Base-by-base conservation (phyloP, 2,888 invertebrate species). In the Vannuccia rotundouncinata region DNA sequence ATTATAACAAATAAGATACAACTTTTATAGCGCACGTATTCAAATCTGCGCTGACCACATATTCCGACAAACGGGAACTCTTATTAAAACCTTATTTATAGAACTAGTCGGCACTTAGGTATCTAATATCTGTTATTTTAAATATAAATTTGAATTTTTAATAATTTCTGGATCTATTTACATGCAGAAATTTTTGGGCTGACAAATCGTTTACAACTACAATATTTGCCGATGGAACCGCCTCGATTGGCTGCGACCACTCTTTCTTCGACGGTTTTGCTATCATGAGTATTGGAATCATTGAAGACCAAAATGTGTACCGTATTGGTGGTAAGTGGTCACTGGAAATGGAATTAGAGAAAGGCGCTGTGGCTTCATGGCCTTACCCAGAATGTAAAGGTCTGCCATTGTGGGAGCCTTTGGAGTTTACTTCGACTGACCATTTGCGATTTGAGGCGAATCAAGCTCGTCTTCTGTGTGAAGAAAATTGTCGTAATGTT, bases 161-260 rank as follows among this genome's bases (percentile, higher is more conserved):
- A n/a, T n/a, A n/a, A n/a, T n/a, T n/a, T n/a, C n/a, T n/a, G n/a
- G n/a, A n/a, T n/a, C n/a, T n/a, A 66, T 45, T 1, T 77, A 13
- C 31, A 1, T 17, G 1, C 25, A 78, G 78, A 28, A 90, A 90
- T 80, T 89, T 90, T 31, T 92, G 91, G 91, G 90, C 89, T 60
- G 92, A 92, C 85, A 91, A 91, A 83, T 89, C 90, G 77, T 86
- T 90, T 74, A 86, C 86, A 1, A 83, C 89, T 27, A 84, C 90
- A 0, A 85, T 87, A 79, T 91, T 87, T 83, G 88, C 88, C 74
- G 91, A 90, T 85, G 91, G 91, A 2, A 85, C 87, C 66, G 85
- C 88, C 31, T 88, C 88, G 0, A 88, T 88, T 22, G 88, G 89
- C 81, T 90, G 30, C 5, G 83, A 88, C 85, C 90, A 90, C 83